Base-by-base conservation (phyloP, 1,140 invertebrate genomes). In the Scylla paramamosain region DNA sequence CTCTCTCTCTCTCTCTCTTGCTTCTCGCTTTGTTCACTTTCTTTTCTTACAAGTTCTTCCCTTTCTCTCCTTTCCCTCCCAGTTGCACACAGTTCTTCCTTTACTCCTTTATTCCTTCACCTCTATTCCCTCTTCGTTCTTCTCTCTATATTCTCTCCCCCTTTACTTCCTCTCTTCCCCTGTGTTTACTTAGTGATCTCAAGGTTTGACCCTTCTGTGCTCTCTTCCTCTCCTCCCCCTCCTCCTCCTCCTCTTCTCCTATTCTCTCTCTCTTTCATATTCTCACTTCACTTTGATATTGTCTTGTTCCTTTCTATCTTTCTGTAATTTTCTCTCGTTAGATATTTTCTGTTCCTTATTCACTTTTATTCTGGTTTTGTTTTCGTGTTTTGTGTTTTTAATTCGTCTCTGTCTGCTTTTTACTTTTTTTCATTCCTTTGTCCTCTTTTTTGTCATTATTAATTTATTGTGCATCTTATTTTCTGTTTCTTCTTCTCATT, bases 91-190 rank as follows among this genome's bases (percentile, higher is more conserved):
- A 59, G 0, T 59, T 59, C 16, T 59, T 59, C 10, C 52, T 59
- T 59, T 59, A 59, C 16, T 86, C 83, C 83, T 86, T 86, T 86
- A 86, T 16, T 39, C 77, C 28, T 29, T 83, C 77, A 83, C 77
- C 6, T 39, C 83, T 25, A 39, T 39, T 39, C 0, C 14, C 32
- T 39, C 8, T 86, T 86, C 83, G n/a, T 86, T 31, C 83, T 14
- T 25, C 28, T 12, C 32, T 86, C 32, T 7, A 86, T 86, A 29
- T 39, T 12, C 83, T 86, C 32, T 39, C n/a, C 32, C 32, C 83
- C 25, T 29, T 39, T 86, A 10, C 2, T 86, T 20, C 52, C 52
- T 20, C 52, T 20, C 52, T 12, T 59, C 52, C 52, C 10, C 16
- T 59, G 10, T 59, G 16, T 59, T 59, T 59, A 59, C 52, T 59